Evolutionary conservation across 2,888 invertebrate genomes (phyloP).

Genomic region (Pinctada fucata): DNA sequence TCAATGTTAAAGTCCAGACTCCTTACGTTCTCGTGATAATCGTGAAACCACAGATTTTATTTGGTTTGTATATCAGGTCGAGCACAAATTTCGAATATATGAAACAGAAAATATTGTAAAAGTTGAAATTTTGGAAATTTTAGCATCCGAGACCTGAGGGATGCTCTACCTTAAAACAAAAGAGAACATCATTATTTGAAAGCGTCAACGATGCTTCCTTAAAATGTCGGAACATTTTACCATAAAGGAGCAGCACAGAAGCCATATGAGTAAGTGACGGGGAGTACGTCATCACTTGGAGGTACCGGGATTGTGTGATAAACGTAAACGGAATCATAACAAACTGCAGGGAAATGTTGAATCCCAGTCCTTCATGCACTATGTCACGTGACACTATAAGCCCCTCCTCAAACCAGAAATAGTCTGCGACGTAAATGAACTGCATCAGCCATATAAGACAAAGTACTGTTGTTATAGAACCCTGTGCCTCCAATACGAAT

Average conservation of each 20-base stretch:
- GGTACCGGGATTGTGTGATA: constrained; percentile 48
- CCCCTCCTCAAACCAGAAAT: constrained; percentile 51
- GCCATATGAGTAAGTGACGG: constrained; percentile 24
- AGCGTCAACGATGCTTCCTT: too few relatives aligned
- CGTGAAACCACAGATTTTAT: too few relatives aligned
- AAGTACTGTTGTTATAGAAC: constrained; percentile 24
- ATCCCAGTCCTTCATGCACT: constrained; percentile 50
- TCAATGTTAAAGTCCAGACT: too few relatives aligned
- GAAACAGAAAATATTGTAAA: too few relatives aligned
- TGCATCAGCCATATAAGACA: constrained; percentile 38
- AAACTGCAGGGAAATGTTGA: constrained; percentile 47
- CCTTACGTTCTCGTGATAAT: too few relatives aligned
- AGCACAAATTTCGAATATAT: too few relatives aligned
- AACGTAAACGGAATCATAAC: constrained; percentile 54
- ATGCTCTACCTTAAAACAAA: too few relatives aligned
- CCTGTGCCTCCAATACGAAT: constrained; percentile 27
- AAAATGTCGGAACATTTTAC: constrained; percentile 14
- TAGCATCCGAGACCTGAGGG: too few relatives aligned
- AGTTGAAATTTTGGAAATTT: too few relatives aligned
- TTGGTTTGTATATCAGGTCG: too few relatives aligned
- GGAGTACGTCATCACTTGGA: constrained; percentile 32
- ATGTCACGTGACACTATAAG: constrained; percentile 52
- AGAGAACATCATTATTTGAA: too few relatives aligned
- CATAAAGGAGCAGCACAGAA: constrained; percentile 25
- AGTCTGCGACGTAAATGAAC: constrained; percentile 46